Percentiles rank a stretch among this genome's conserved stretches.
phyloP scores from a whole-genome alignment of 1,140 invertebrate genomes.

The Diabrotica undecimpunctata region DNA sequence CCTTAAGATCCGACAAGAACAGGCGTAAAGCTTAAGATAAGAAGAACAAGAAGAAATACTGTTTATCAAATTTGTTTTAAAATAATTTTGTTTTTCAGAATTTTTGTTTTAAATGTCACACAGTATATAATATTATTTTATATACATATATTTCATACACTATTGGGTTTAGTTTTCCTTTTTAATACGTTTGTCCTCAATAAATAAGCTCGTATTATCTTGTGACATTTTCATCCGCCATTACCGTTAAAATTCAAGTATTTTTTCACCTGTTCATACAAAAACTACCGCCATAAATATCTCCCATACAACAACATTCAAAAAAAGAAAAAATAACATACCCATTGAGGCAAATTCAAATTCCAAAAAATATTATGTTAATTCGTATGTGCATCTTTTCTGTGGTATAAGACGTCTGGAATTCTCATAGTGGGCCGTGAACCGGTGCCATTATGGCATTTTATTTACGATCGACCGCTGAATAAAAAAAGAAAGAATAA shows the following conservation, averaged over 20 bases:
- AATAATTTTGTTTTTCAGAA: too few species aligned
- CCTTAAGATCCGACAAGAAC: too few species aligned
- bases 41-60: too few species aligned
- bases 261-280: constrained; percentile 2
- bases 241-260: not conserved
- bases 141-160: too few species aligned
- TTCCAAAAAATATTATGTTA: constrained; percentile 3
- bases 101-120: too few species aligned
- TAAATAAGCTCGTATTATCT: too few species aligned
- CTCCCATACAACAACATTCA: not conserved
- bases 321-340: not conserved
- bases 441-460: constrained; percentile 1
- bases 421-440: constrained; percentile 1
- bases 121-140: too few species aligned
- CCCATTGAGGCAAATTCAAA: constrained; percentile 2
- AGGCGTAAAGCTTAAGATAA: too few species aligned
- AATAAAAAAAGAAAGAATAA: not conserved
- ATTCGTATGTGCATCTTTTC: not conserved
- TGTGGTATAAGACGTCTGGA: not conserved
- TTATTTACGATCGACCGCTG: not conserved
- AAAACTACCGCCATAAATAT: not conserved
- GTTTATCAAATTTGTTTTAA: too few species aligned
- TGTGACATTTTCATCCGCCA: not conserved
- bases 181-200: too few species aligned
- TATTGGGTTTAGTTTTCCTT: too few species aligned